phyloP scores from a whole-genome alignment of 1,140 invertebrate genomes.

The Chlorops oryzae region DNA sequence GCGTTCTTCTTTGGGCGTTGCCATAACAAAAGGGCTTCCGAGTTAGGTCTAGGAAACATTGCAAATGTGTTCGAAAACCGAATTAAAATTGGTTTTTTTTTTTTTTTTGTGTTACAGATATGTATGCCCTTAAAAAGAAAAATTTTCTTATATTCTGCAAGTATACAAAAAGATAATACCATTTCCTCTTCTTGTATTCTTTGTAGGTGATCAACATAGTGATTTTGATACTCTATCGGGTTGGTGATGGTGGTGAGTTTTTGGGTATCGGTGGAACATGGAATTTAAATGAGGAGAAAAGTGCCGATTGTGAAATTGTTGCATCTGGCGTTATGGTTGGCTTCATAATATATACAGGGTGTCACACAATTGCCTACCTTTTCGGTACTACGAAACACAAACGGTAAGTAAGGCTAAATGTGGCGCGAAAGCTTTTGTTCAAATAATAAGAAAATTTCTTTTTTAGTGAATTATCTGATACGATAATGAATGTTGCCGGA shows the following conservation, averaged over 20 bases:
- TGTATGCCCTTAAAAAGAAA: too few relatives aligned
- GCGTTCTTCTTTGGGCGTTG: too few relatives aligned
- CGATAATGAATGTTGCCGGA: constrained; percentile 80
- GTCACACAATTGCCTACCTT: constrained; percentile 62
- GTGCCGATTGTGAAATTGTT: constrained; percentile 75
- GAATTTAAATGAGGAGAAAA: constrained; percentile 83
- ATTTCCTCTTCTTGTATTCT: neutral
- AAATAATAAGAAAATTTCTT: constrained; percentile 28
- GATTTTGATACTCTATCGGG: constrained; percentile 72
- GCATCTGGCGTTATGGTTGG: constrained; percentile 79
- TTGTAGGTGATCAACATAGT: constrained; percentile 73
- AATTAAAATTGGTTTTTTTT: constrained; percentile 14
- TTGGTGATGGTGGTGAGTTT: constrained; percentile 72
- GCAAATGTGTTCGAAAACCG: constrained; percentile 6
- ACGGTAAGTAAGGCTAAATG: constrained; percentile 49
- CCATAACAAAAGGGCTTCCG: too few relatives aligned
- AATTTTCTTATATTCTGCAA: too few relatives aligned
- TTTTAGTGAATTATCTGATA: constrained; percentile 61
- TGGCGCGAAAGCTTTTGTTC: neutral
- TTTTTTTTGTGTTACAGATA: constrained; percentile 19
- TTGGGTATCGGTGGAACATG: constrained; percentile 78
- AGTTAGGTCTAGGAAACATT: too few relatives aligned
- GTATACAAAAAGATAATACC: too few relatives aligned
- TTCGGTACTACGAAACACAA: constrained; percentile 72
- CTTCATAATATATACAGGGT: constrained; percentile 72